These are phyloP conservation scores for Drosophila borealis DNA, from an alignment of 2,888 invertebrate species.

Conservation along the genomic window DNA sequence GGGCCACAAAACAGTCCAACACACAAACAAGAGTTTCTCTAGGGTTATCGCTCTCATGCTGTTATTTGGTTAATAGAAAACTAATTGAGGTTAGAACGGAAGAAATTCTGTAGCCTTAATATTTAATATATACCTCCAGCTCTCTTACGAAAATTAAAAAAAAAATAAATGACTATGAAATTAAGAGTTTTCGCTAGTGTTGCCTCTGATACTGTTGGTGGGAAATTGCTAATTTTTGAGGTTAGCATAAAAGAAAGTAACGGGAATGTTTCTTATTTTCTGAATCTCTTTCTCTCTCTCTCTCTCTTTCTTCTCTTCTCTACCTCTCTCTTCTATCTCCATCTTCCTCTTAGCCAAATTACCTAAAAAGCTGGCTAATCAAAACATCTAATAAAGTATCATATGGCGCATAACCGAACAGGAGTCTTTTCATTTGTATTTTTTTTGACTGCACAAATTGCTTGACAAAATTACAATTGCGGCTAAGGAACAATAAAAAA, in stretches of 20 bases:
- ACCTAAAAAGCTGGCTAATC: constrained; percentile 43
- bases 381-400: constrained; percentile 59
- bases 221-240: not conserved
- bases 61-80: no score
- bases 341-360: not conserved
- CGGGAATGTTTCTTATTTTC: not conserved
- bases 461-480: constrained; percentile 76
- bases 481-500: constrained; percentile 55
- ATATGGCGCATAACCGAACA: constrained; percentile 41
- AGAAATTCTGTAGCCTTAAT: no score
- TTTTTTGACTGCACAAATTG: constrained; percentile 60
- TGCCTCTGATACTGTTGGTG: no score
- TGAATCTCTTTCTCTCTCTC: not conserved
- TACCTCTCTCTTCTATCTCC: not conserved
- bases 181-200: no score
- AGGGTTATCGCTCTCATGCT: no score
- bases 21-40: no score
- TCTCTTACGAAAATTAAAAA: no score
- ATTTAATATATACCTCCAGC: no score
- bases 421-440: constrained; percentile 22
- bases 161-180: no score
- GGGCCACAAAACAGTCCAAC: no score
- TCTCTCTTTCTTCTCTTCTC: no score
- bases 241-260: not conserved
- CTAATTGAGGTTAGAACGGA: no score